Conservation (phyloP, 2,113 vertebrate species). For the Coregonus clupeaformis region DNA sequence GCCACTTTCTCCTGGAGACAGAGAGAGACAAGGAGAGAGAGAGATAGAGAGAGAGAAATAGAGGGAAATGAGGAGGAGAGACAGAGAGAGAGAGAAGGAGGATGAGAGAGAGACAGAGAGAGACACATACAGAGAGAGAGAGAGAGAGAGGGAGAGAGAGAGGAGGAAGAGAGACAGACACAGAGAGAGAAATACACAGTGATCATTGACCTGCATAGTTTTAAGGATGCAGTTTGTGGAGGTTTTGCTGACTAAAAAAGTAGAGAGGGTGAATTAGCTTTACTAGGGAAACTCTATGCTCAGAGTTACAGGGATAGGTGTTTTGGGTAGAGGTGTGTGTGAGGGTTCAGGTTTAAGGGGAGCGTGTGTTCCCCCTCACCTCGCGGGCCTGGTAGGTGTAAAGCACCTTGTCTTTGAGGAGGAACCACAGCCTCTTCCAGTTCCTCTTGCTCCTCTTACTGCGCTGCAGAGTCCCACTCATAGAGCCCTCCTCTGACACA, state of each 20-base stretch:
- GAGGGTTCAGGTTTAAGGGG: constrained; percentile 60
- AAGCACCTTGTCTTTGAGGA: constrained; percentile 98
- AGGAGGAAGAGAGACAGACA: neutral
- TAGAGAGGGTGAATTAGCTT: too few relatives aligned
- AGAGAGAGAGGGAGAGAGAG: too few relatives aligned
- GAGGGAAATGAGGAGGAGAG: too few relatives aligned
- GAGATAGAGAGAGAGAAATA: too few relatives aligned
- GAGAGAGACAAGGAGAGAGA: too few relatives aligned
- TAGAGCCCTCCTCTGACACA: constrained; percentile 83
- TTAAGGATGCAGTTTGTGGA: too few relatives aligned
- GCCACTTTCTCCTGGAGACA: constrained; percentile 87
- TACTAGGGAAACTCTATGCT: too few relatives aligned
- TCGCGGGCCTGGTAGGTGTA: constrained; percentile 90
- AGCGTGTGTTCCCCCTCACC: constrained; percentile 79
- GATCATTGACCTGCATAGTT: too few relatives aligned
- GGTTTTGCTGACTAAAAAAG: too few relatives aligned
- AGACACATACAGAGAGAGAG: too few relatives aligned
- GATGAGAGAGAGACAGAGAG: too few relatives aligned
- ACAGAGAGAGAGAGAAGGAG: neutral
- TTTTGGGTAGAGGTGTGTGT: neutral
- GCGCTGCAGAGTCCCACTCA: constrained; percentile 86
- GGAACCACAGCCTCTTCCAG: constrained; percentile 98
- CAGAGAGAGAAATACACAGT: neutral
- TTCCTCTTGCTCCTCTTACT: constrained; percentile 90
- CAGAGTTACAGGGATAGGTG: too few relatives aligned